Evolutionary conservation across 2,113 vertebrate genomes (phyloP).

Genomic region (Phocoena sinus): DNA sequence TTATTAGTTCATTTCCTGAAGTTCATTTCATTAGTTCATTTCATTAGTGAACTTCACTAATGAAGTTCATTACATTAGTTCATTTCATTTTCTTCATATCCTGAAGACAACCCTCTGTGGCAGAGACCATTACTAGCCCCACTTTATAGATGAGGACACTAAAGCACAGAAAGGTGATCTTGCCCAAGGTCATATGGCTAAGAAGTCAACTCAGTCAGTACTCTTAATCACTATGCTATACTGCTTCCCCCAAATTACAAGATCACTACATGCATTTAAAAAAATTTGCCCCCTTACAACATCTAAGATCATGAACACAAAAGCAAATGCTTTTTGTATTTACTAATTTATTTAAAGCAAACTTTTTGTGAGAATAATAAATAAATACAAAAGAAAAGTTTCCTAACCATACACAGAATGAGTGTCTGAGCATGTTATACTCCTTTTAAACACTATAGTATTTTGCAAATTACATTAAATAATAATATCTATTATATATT

Average conservation of each 20-base stretch:
- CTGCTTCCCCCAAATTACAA: background rate
- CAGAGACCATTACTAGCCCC: background rate
- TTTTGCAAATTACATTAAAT: conserved; percentile 21
- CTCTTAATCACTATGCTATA: background rate
- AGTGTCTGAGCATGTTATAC: background rate
- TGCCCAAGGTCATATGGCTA: background rate
- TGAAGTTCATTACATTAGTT: background rate
- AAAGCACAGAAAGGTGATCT: background rate
- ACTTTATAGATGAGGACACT: background rate
- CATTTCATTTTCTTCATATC: background rate
- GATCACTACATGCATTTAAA: background rate
- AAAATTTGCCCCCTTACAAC: background rate
- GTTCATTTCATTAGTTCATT: too few species aligned
- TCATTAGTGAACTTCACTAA: too few species aligned
- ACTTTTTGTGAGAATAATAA: conserved; percentile 8
- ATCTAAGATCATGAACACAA: background rate
- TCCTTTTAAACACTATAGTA: background rate
- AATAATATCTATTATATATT: background rate
- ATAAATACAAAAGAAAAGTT: background rate
- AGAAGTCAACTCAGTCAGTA: background rate
- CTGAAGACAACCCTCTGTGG: background rate
- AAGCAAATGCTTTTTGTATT: background rate
- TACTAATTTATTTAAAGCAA: conserved; percentile 31
- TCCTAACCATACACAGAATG: background rate
- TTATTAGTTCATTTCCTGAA: background rate